Conservation (phyloP, 2,113 vertebrate species). For the Carlito syrichta region DNA sequence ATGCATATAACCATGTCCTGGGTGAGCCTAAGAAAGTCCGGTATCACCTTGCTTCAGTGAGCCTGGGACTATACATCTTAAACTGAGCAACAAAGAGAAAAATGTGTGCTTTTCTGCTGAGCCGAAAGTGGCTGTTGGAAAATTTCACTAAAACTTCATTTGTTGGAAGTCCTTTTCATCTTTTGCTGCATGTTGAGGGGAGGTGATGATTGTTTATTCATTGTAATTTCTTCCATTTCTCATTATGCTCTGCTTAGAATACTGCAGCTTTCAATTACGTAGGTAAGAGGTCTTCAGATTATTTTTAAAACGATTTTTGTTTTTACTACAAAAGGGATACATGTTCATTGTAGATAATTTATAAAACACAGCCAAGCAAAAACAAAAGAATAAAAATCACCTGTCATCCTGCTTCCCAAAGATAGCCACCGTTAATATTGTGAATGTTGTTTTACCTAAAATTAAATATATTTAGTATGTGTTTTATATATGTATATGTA, state of each 20-base stretch:
- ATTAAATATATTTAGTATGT: neutral
- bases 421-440: constrained; percentile 12
- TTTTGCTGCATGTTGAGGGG: constrained; percentile 27
- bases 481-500: neutral
- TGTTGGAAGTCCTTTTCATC: constrained; percentile 52
- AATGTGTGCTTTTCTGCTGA: constrained; percentile 36
- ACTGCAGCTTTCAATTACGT: constrained; percentile 55
- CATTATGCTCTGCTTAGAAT: constrained; percentile 38
- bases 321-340: constrained; percentile 33
- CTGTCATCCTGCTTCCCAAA: constrained; percentile 36
- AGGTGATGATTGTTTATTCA: constrained; percentile 52
- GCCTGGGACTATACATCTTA: neutral
- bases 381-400: constrained; percentile 43
- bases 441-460: neutral
- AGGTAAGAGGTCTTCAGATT: constrained; percentile 57
- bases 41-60: neutral
- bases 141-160: constrained; percentile 63
- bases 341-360: constrained; percentile 51
- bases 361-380: constrained; percentile 46
- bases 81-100: constrained; percentile 42
- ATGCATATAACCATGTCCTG: neutral
- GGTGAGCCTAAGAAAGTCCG: neutral
- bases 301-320: constrained; percentile 43
- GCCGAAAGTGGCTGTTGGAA: constrained; percentile 2
- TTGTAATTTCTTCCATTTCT: constrained; percentile 58